Conservation (phyloP, 2,797 vertebrate genomes). For the Xenopus petersii region DNA sequence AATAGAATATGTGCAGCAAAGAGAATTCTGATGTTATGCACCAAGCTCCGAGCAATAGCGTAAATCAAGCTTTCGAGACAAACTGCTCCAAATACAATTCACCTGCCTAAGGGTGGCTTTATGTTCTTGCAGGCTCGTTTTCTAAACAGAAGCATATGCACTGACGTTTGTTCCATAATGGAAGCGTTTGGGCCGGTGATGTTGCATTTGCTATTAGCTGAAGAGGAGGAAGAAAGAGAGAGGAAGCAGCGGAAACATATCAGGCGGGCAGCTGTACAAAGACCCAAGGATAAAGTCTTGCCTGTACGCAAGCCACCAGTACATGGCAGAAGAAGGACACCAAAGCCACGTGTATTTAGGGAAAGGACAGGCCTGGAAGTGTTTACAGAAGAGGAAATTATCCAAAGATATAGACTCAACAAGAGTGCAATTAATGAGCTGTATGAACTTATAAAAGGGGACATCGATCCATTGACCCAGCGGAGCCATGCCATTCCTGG, state of each 20-base stretch:
- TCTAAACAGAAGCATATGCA: not conserved
- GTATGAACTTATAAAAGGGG: slow-evolving; percentile 21
- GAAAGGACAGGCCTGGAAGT: slow-evolving; percentile 39
- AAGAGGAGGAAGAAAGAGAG: slow-evolving; percentile 25
- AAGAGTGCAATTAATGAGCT: slow-evolving; percentile 28
- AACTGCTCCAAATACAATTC: not conserved
- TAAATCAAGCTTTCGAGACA: no score
- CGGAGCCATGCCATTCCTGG: slow-evolving; percentile 35
- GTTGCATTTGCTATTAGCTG: slow-evolving; percentile 27
- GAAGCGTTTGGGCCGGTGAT: slow-evolving; percentile 38
- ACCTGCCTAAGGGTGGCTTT: not conserved
- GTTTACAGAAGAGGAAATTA: slow-evolving; percentile 25
- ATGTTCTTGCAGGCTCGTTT: not conserved
- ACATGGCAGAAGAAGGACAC: slow-evolving; percentile 2
- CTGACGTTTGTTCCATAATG: slow-evolving; percentile 9
- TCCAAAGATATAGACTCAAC: slow-evolving; percentile 25
- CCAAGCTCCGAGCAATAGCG: not conserved
- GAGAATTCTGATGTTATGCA: not conserved
- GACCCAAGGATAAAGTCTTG: slow-evolving; percentile 10
- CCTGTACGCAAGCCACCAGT: slow-evolving; percentile 4
- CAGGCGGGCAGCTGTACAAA: not conserved
- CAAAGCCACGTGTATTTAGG: slow-evolving; percentile 18
- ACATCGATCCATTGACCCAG: slow-evolving; percentile 35
- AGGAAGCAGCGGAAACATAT: not conserved
- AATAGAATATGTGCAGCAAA: not conserved